phyloP scores from a whole-genome alignment of 1,140 invertebrate genomes.

The Drosophila bocqueti region DNA sequence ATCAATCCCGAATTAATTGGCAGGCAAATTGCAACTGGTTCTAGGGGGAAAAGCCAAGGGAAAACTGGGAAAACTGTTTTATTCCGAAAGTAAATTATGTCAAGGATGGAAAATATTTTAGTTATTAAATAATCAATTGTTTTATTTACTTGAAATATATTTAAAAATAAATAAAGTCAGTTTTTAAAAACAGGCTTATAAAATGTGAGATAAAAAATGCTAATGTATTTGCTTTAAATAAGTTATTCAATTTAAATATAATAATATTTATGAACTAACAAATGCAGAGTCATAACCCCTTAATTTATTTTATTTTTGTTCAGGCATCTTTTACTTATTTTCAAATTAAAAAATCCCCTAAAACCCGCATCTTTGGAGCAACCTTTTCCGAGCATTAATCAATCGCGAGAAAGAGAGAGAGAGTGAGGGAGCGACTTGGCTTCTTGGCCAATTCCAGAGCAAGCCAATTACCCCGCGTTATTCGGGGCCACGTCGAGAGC shows the following conservation, averaged over 20 bases:
- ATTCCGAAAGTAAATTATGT: too few relatives aligned
- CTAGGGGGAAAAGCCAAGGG: too few relatives aligned
- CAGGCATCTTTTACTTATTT: not conserved
- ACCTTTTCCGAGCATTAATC: not conserved
- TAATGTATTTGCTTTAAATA: too few relatives aligned
- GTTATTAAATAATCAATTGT: not conserved
- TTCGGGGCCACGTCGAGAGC: not conserved
- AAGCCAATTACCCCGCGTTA: constrained; percentile 13
- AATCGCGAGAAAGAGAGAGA: not conserved
- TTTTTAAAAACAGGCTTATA: too few relatives aligned
- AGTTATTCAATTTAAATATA: too few relatives aligned
- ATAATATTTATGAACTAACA: too few relatives aligned
- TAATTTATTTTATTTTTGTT: not conserved
- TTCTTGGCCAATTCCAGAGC: constrained; percentile 13
- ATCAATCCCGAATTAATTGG: constrained; percentile 20
- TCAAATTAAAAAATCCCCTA: not conserved
- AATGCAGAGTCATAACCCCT: not conserved
- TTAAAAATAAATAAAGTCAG: not conserved
- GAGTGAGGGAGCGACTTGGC: not conserved
- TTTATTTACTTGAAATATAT: not conserved
- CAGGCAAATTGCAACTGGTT: constrained; percentile 1
- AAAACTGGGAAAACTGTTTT: not conserved
- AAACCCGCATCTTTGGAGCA: not conserved
- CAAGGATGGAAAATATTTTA: not conserved
- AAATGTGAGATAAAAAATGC: too few relatives aligned